These are phyloP conservation scores for Panurus biarmicus DNA, from an alignment of 2,113 vertebrate genomes.

Conservation along the genomic window DNA sequence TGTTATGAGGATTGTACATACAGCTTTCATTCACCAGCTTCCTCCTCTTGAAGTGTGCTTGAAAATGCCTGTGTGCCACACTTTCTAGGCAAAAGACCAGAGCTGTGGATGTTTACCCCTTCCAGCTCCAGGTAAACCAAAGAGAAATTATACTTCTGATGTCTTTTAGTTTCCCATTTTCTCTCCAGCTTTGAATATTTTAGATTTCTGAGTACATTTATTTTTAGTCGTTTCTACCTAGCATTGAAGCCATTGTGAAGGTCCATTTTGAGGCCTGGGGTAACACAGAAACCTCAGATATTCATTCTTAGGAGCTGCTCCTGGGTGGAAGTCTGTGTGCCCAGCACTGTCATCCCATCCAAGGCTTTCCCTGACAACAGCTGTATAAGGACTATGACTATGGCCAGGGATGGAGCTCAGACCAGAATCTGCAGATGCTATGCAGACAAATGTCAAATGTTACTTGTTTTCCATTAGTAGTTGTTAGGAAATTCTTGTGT, in stretches of 20 bases:
- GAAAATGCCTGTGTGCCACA: neutral
- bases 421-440: neutral
- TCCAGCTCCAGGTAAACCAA: neutral
- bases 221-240: neutral
- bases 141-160: neutral
- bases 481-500: slow-evolving; percentile 22
- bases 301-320: neutral
- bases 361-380: neutral
- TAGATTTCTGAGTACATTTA: neutral
- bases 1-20: neutral
- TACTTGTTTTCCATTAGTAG: slow-evolving; percentile 25
- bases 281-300: neutral
- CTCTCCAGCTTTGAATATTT: neutral
- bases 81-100: neutral
- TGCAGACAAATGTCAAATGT: neutral
- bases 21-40: neutral
- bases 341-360: neutral
- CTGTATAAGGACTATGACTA: neutral
- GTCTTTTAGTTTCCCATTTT: neutral
- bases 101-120: neutral
- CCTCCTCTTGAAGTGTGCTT: neutral
- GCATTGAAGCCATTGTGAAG: neutral
- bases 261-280: neutral
- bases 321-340: neutral
- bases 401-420: neutral